Evolutionary conservation across 2,888 invertebrate species (phyloP).

Genomic region (Meloe dianella): DNA sequence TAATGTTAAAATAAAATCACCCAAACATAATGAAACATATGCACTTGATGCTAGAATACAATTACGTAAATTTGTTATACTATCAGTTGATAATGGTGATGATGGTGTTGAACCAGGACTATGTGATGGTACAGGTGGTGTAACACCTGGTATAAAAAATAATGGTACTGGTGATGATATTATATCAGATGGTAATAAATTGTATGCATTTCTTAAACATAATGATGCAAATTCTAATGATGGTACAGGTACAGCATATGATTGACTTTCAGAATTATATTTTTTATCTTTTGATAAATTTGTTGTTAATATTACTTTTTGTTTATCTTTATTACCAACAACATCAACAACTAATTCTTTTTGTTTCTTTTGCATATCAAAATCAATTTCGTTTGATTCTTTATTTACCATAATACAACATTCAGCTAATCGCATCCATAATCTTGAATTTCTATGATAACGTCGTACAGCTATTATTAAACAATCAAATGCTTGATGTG

Average conservation of each 20-base stretch:
- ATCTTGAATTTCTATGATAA: slow-evolving; percentile 84
- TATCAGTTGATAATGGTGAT: slow-evolving; percentile 67
- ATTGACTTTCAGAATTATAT: slow-evolving; percentile 69
- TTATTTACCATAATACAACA: slow-evolving; percentile 78
- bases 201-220: slow-evolving; percentile 84
- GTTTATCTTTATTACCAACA: slow-evolving; percentile 65
- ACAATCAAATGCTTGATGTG: slow-evolving; percentile 88
- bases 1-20: slow-evolving; percentile 81
- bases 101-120: slow-evolving; percentile 65
- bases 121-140: slow-evolving; percentile 55
- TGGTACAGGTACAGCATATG: slow-evolving; percentile 85
- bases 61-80: slow-evolving; percentile 67
- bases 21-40: slow-evolving; percentile 83
- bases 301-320: slow-evolving; percentile 68
- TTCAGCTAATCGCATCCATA: slow-evolving; percentile 94
- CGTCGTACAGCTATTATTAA: slow-evolving; percentile 84
- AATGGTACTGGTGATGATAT: slow-evolving; percentile 56
- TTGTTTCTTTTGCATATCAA: slow-evolving; percentile 65
- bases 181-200: slow-evolving; percentile 68
- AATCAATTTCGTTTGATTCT: slow-evolving; percentile 65
- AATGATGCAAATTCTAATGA: slow-evolving; percentile 89
- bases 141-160: slow-evolving; percentile 55
- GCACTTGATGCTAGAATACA: slow-evolving; percentile 79
- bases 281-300: slow-evolving; percentile 63
- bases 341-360: slow-evolving; percentile 67